These are phyloP conservation scores for Drosophila fungiperda DNA, from an alignment of 2,888 invertebrate genomes.

Conservation along the genomic window DNA sequence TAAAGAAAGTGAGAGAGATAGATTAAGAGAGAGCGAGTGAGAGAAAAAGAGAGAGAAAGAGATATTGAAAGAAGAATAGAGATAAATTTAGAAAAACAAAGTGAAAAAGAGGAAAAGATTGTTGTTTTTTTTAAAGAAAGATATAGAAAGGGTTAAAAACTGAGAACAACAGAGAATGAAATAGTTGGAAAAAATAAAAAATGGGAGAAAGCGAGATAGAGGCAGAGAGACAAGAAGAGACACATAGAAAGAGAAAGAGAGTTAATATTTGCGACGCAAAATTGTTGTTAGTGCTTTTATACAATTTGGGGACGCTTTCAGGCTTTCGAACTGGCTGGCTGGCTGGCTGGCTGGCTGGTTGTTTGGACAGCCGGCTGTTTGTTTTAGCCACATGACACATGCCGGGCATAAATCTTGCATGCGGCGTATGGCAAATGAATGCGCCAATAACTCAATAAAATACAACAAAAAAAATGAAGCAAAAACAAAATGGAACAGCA, in stretches of 20 bases:
- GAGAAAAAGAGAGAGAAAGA: conserved; percentile 3
- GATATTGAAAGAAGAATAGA: not conserved
- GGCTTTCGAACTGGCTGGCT: conserved; percentile 20
- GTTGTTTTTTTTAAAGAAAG: not conserved
- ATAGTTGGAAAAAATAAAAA: not conserved
- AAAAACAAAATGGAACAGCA: not conserved
- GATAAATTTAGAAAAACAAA: not conserved
- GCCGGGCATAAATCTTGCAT: conserved; percentile 77
- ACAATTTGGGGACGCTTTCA: conserved; percentile 57
- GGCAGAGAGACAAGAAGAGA: not conserved
- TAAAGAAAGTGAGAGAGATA: not conserved
- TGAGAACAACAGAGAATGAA: not conserved
- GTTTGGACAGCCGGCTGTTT: conserved; percentile 46
- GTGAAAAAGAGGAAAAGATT: not conserved
- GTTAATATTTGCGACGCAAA: conserved; percentile 57
- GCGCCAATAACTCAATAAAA: conserved; percentile 78
- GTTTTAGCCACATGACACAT: conserved; percentile 77
- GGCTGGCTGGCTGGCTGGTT: conserved; percentile 10
- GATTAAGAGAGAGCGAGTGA: not conserved
- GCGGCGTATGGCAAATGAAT: conserved; percentile 78
- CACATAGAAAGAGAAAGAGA: not conserved
- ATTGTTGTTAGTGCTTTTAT: conserved; percentile 69
- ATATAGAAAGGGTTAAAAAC: not conserved
- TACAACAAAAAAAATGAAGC: conserved; percentile 16
- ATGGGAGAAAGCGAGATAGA: not conserved